Base-by-base conservation (phyloP, 2,797 vertebrate genomes). In the Neosilurus mollespiculum region DNA sequence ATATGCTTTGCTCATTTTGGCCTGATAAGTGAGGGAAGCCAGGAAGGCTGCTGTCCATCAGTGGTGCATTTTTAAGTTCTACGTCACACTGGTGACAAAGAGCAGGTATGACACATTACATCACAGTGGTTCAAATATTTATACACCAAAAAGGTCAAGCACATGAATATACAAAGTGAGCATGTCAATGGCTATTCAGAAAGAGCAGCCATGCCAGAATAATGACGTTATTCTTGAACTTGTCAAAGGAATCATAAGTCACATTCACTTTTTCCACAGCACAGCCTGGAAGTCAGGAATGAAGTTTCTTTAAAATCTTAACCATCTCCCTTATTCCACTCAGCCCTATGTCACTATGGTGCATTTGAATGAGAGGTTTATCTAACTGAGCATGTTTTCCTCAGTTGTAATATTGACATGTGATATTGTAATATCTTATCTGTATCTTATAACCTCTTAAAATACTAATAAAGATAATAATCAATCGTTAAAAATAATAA, bases 1-100 rank as follows among this genome's bases (percentile, higher is more conserved):
- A 82, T 90, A 83, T 90, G 89, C 84, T 92, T 91, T 91, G 89
- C 89, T 90, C 90, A 89, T 91, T 81, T 84, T 72, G 72, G 78
- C 87, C 61, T 53, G 49, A 86, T n/a, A 66, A 70, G 37, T 71
- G 62, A 89, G 85, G 82, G 81, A 87, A 85, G 89, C 67, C 83
- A 87, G 69, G 83, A 75, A 87, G 73, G 87, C 4, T 81, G 65
- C 77, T 82, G 34, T 84, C 82, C 75, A 59, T 43, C 80, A 69
- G 11, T 43, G 22, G 51, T 16, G 43, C 80, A 18, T 87, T 87
- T 87, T 82, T 87, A 86, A 89, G 77, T 80, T 85, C 88, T 82
- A 84, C 54, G 88, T 88, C 82, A 72, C 70, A 79, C 82, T 88
- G 83, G 89, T 90, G 88, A 81, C 49, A 69, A 0, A 37, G 34